Percentiles rank a stretch among this genome's conserved stretches.
Conservation (phyloP, 2,113 vertebrate species). For the Spermophilus dauricus region DNA sequence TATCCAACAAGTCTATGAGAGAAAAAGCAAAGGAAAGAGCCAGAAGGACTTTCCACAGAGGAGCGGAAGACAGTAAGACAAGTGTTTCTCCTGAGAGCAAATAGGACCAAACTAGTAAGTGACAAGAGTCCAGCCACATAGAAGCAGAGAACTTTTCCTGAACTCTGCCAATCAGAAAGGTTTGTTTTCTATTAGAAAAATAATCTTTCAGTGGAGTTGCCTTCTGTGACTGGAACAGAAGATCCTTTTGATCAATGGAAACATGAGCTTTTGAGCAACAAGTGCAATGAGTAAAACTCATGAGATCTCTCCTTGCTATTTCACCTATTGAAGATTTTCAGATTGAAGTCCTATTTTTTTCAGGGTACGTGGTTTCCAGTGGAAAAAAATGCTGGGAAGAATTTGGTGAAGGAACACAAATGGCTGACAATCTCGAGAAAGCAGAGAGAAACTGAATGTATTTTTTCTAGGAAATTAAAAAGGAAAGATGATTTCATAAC, state of each 20-base stretch:
- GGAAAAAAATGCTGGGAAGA: background rate
- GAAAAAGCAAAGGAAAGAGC: background rate
- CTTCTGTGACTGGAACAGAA: background rate
- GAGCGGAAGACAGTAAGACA: background rate
- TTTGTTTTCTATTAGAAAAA: background rate
- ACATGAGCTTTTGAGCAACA: background rate
- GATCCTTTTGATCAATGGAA: background rate
- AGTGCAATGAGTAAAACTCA: background rate
- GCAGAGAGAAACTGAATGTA: background rate
- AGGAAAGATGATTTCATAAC: background rate
- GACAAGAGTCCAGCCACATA: background rate
- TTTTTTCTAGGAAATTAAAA: background rate
- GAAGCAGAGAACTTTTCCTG: background rate
- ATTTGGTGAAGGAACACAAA: background rate
- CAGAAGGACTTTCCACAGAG: background rate
- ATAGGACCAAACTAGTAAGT: background rate
- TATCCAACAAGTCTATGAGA: background rate
- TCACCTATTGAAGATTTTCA: background rate
- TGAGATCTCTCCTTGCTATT: background rate
- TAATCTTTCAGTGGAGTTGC: background rate
- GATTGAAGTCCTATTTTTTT: background rate
- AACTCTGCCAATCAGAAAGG: background rate
- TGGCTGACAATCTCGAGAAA: background rate
- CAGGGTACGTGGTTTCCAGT: background rate
- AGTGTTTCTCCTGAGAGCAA: background rate